Evolutionary conservation across 2,113 vertebrate genomes (phyloP).

Genomic region (Sorex araneus): DNA sequence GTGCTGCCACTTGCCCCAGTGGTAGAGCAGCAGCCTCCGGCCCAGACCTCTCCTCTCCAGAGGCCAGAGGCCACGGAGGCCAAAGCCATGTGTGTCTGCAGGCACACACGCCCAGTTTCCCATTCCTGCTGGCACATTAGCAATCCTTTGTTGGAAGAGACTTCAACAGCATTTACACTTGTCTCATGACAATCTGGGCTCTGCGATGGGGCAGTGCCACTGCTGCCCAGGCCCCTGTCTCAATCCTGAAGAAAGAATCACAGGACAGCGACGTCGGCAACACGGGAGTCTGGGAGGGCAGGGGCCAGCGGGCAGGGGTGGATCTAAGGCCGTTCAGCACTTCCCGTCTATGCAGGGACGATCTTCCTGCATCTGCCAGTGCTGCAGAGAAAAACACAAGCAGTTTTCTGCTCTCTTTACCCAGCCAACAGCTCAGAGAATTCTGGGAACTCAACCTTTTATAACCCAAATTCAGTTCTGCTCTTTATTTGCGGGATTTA

Average conservation of each 20-base stretch:
- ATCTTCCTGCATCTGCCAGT: background rate
- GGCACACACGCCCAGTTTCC: background rate
- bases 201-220: background rate
- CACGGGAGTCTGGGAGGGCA: background rate
- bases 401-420: background rate
- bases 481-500: background rate
- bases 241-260: background rate
- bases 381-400: background rate
- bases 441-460: background rate
- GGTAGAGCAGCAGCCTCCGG: background rate
- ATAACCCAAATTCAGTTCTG: slow-evolving; percentile 24
- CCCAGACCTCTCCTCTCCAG: background rate
- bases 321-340: background rate
- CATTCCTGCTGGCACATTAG: background rate
- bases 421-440: background rate
- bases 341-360: too few relatives aligned
- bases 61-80: background rate
- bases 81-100: background rate
- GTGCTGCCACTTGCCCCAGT: background rate
- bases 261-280: background rate
- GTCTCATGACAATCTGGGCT: background rate
- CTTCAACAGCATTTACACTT: background rate
- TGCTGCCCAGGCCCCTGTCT: background rate
- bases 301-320: background rate
- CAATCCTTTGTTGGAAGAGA: background rate